Percentiles rank a stretch among this genome's conserved stretches.
These are phyloP conservation scores for Patiria miniata DNA, from an alignment of 35 echinoderm and acorn worm species.

Conservation along the genomic window DNA sequence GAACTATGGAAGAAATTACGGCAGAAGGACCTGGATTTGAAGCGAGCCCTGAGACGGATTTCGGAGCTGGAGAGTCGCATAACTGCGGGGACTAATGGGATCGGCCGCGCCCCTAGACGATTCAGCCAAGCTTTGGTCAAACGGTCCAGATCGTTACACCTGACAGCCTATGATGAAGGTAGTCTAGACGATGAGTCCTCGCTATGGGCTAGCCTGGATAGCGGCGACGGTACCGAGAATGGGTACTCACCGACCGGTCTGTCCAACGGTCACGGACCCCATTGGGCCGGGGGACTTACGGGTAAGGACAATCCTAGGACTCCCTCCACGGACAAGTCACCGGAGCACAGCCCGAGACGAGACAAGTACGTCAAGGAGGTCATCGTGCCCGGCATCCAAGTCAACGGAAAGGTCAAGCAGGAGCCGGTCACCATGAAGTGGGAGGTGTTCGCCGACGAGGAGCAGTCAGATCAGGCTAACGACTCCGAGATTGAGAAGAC, in stretches of 20 bases:
- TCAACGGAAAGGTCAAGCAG: conserved; percentile 47
- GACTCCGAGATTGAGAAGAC: conserved; percentile 24
- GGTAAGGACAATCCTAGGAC: not conserved
- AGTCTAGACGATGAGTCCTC: conserved; percentile 33
- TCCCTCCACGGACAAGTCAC: conserved; percentile 40
- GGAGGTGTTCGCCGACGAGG: conserved; percentile 15
- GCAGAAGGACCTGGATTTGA: conserved; percentile 65
- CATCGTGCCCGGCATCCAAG: conserved; percentile 40
- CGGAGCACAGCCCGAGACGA: not conserved
- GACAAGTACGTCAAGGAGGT: conserved; percentile 17
- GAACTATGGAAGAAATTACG: conserved; percentile 52
- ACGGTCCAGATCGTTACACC: conserved; percentile 9
- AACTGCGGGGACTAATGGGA: conserved; percentile 23
- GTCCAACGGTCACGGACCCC: not conserved
- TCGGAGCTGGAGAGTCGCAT: conserved; percentile 71
- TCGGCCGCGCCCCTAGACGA: not conserved
- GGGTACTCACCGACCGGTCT: not conserved
- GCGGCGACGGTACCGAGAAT: conserved; percentile 6
- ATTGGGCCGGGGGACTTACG: not conserved
- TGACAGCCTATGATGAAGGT: conserved; percentile 6
- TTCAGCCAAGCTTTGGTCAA: conserved; percentile 14
- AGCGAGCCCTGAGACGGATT: conserved; percentile 62
- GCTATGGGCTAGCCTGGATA: conserved; percentile 46
- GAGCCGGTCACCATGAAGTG: conserved; percentile 30
- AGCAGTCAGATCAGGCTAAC: not conserved